Conservation (phyloP, 2,797 vertebrate genomes). For the Ambastaia sidthimunki region DNA sequence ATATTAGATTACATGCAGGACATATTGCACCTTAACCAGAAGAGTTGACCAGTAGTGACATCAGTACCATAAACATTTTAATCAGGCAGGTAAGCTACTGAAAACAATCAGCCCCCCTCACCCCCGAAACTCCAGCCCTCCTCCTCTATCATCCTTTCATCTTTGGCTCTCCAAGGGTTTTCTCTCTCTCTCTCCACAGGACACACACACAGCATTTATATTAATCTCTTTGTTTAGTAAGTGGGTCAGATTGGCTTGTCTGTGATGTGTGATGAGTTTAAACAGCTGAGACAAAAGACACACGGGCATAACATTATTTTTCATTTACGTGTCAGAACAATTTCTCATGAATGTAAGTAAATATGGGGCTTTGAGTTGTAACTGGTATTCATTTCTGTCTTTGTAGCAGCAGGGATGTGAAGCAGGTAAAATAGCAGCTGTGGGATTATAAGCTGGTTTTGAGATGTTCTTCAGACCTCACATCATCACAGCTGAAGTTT, state of each 20-base stretch:
- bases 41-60: neutral
- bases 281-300: slow-evolving; percentile 49
- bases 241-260: slow-evolving; percentile 58
- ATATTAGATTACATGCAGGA: too few species aligned
- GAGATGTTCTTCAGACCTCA: too few species aligned
- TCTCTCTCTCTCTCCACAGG: slow-evolving; percentile 29
- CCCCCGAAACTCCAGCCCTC: neutral
- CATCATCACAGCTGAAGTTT: too few species aligned
- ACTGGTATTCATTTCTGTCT: slow-evolving; percentile 58
- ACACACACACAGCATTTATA: slow-evolving; percentile 48
- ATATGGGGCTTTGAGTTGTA: slow-evolving; percentile 56
- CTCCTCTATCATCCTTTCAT: slow-evolving; percentile 27
- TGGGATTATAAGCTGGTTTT: too few species aligned
- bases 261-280: slow-evolving; percentile 42
- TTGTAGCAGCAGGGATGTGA: slow-evolving; percentile 49
- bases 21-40: too few species aligned
- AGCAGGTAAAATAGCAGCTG: too few species aligned
- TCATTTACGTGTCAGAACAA: slow-evolving; percentile 53
- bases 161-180: neutral
- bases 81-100: neutral
- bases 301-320: slow-evolving; percentile 55
- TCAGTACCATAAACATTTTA: neutral
- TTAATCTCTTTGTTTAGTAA: slow-evolving; percentile 55
- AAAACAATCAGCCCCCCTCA: neutral
- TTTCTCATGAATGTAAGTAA: slow-evolving; percentile 57